phyloP scores from a whole-genome alignment of 2,113 vertebrate genomes.

The Ictalurus furcatus region DNA sequence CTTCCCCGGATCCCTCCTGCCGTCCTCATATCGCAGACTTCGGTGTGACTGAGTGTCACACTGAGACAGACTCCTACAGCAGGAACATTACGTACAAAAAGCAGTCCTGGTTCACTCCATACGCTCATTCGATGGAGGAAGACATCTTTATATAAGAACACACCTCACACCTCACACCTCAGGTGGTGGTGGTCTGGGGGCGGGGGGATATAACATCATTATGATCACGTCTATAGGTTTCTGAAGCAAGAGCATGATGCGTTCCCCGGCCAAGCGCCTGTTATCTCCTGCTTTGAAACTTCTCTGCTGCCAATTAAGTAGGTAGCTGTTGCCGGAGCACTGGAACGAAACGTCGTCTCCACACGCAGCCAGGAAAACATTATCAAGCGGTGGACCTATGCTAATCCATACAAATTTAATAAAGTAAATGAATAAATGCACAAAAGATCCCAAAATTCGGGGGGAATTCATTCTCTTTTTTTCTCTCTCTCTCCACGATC shows the following conservation, averaged over 20 bases:
- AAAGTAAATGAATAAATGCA: too few species aligned
- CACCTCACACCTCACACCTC: neutral
- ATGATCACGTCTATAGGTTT: neutral
- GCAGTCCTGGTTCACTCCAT: constrained; percentile 39
- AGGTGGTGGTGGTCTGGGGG: too few species aligned
- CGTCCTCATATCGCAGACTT: constrained; percentile 58
- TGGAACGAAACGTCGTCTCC: neutral
- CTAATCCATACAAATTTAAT: constrained; percentile 7
- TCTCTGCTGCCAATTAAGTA: constrained; percentile 15
- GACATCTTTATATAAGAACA: constrained; percentile 11
- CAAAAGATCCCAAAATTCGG: too few species aligned
- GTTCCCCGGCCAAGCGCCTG: neutral
- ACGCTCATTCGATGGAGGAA: neutral
- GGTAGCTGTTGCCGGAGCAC: neutral
- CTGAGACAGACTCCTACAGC: constrained; percentile 44
- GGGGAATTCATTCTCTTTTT: neutral
- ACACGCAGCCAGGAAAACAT: neutral
- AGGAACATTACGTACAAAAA: constrained; percentile 58
- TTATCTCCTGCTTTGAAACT: constrained; percentile 20
- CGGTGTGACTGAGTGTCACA: constrained; percentile 35
- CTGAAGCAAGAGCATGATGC: neutral
- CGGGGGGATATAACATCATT: neutral
- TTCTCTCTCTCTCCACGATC: neutral
- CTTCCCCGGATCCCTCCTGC: constrained; percentile 54
- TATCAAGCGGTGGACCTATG: neutral